These are phyloP conservation scores for Drosophila mettleri DNA, from an alignment of 2,888 invertebrate species.

Conservation along the genomic window DNA sequence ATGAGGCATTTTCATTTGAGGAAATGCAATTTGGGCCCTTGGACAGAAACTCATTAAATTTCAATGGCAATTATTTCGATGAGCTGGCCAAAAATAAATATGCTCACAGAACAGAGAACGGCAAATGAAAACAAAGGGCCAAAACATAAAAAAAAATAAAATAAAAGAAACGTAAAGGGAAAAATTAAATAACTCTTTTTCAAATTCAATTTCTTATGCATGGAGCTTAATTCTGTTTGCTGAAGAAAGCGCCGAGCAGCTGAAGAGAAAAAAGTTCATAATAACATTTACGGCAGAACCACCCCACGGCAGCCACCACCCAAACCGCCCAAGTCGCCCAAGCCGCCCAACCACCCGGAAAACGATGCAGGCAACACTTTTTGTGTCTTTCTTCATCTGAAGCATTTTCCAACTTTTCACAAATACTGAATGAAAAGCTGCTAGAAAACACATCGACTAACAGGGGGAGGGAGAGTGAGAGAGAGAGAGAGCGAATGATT, in stretches of 20 bases:
- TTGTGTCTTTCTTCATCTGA: constrained; percentile 20
- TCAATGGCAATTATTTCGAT: constrained; percentile 27
- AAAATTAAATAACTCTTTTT: constrained; percentile 73
- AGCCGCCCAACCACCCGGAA: constrained; percentile 19
- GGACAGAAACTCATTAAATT: constrained; percentile 52
- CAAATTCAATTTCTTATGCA: constrained; percentile 68
- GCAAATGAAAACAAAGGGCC: neutral
- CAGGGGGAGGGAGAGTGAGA: neutral
- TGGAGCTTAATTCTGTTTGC: constrained; percentile 70
- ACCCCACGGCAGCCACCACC: constrained; percentile 19
- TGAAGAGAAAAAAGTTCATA: constrained; percentile 35
- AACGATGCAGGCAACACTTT: constrained; percentile 25
- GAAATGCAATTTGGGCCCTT: constrained; percentile 41
- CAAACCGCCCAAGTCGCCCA: constrained; percentile 3
- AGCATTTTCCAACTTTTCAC: constrained; percentile 39
- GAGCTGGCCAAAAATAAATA: constrained; percentile 15
- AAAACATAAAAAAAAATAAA: neutral
- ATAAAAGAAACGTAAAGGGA: neutral
- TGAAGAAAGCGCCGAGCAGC: constrained; percentile 13
- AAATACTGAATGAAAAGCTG: constrained; percentile 35
- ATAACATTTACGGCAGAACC: constrained; percentile 45
- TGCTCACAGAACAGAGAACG: neutral
- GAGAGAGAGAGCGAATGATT: constrained; percentile 1
- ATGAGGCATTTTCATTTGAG: constrained; percentile 11
- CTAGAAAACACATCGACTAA: constrained; percentile 3